A percentile compares a stretch with the other conserved stretches of the same genome.
Evolutionary conservation across 1,140 invertebrate genomes (phyloP).

Genomic region (Ctenoplectra terminalis): DNA sequence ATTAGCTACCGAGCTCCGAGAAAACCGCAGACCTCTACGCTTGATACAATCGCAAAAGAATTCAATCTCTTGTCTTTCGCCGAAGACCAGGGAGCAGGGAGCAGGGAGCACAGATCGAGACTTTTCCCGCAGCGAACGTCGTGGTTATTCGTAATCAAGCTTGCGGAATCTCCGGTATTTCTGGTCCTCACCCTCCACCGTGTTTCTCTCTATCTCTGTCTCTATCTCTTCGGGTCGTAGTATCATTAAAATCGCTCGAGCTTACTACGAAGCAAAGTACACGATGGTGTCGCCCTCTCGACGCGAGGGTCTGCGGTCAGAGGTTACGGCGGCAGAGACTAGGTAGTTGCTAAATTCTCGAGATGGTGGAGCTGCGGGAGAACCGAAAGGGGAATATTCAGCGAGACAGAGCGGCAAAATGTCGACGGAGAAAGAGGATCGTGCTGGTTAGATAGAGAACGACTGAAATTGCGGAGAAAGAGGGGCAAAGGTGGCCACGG

Average conservation of each 20-base stretch:
- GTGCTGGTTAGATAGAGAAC: constrained; percentile 22
- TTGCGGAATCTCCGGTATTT: constrained; percentile 12
- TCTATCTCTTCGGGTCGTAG: neutral
- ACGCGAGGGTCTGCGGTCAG: constrained; percentile 45
- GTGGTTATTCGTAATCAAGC: neutral
- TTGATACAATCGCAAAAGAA: neutral
- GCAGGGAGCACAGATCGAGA: neutral
- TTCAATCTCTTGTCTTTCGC: neutral
- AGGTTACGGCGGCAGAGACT: constrained; percentile 31
- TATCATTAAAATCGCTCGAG: constrained; percentile 56
- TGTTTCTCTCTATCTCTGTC: neutral
- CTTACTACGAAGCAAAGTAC: constrained; percentile 44
- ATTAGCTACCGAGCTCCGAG: neutral
- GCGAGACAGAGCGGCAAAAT: constrained; percentile 1
- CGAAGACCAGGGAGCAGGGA: neutral
- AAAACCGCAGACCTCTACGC: neutral
- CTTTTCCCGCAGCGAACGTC: neutral
- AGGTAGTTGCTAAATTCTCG: constrained; percentile 57
- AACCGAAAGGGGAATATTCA: neutral
- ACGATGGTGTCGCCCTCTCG: constrained; percentile 31
- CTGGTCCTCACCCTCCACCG: neutral
- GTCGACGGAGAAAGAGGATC: neutral
- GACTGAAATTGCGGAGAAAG: constrained; percentile 61
- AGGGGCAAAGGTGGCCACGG: constrained; percentile 73
- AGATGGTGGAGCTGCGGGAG: constrained; percentile 42